Evolutionary conservation across 2,113 vertebrate species (phyloP).

Genomic region (Phaethon lepturus): DNA sequence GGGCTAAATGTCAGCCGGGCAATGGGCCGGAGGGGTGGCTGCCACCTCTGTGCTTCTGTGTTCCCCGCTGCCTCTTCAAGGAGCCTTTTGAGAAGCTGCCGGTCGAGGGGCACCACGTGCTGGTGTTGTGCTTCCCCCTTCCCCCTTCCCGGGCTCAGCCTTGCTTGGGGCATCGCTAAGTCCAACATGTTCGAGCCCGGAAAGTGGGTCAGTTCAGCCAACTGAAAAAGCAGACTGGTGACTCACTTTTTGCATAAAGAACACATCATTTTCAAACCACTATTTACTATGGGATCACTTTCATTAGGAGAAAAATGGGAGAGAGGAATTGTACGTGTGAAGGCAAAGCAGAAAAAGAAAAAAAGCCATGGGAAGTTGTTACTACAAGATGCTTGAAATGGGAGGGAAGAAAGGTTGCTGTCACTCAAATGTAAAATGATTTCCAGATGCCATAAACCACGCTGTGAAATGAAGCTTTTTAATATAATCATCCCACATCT

Average conservation of each 20-base stretch:
- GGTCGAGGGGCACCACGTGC: background rate
- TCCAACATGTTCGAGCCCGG: background rate
- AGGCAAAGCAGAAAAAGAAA: background rate
- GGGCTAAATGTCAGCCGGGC: background rate
- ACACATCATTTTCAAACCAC: background rate
- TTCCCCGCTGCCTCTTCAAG: rapidly evolving
- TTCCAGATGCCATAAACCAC: constrained; percentile 27
- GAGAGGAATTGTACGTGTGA: background rate
- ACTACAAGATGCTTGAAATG: constrained; percentile 4
- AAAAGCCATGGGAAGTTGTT: background rate
- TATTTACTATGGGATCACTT: background rate
- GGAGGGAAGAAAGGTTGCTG: background rate
- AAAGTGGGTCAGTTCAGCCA: constrained; percentile 59
- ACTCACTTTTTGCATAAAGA: constrained; percentile 31
- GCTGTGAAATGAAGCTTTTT: constrained; percentile 39
- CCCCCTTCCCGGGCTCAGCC: background rate
- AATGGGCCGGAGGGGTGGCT: background rate
- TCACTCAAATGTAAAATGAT: constrained; percentile 21
- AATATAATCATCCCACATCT: background rate
- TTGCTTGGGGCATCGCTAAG: background rate
- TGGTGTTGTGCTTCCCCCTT: background rate
- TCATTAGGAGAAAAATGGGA: background rate
- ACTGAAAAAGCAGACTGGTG: constrained; percentile 16
- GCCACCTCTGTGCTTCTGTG: rapidly evolving
- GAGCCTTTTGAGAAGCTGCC: background rate